Conservation (phyloP, 30 jellyfish, hydroid and myxozoan genomes). For the Hydra vulgaris region DNA sequence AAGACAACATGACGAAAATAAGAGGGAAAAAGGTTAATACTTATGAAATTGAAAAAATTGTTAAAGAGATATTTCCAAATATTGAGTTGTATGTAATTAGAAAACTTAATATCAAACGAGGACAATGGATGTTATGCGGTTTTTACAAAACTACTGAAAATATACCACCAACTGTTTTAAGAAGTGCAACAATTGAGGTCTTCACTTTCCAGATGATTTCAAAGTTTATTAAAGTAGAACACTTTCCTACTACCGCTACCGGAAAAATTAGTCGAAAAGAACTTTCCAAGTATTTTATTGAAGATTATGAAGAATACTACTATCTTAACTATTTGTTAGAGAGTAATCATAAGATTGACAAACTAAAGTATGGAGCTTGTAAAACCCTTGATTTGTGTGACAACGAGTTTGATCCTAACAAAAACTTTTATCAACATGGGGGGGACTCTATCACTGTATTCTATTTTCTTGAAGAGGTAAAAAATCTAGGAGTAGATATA, state of each 20-base stretch:
- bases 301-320: neutral
- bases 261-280: neutral
- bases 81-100: neutral
- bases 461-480: neutral
- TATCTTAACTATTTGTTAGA: neutral
- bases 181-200: neutral
- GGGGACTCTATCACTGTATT: slow-evolving; percentile 5
- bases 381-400: neutral
- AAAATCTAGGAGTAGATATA: neutral
- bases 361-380: neutral
- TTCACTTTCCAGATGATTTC: neutral
- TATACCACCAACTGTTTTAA: neutral
- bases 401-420: neutral
- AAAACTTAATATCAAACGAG: neutral
- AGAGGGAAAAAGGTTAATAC: neutral
- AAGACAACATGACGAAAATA: neutral
- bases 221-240: neutral
- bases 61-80: neutral
- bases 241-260: neutral
- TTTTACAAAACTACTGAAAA: neutral
- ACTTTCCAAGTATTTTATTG: neutral
- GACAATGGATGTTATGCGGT: neutral
- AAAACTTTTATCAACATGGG: slow-evolving; percentile 6
- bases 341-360: neutral
- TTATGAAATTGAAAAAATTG: neutral